Conservation (phyloP, 2,113 vertebrate genomes). For the Leptobrachium leishanense region DNA sequence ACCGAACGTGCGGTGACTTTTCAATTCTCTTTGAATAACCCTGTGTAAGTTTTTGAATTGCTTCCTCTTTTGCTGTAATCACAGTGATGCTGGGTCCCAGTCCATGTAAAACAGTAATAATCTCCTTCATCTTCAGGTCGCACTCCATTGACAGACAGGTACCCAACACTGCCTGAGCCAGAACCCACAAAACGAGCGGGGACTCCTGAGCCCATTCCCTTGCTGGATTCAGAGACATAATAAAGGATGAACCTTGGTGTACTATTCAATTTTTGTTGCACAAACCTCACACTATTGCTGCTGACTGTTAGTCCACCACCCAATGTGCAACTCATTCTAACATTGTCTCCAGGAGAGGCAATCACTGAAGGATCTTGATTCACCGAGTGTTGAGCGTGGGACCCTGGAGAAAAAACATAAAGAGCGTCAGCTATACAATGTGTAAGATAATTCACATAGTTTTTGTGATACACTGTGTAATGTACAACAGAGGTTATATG, state of each 20-base stretch:
- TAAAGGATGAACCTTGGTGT: not conserved
- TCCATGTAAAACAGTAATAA: not conserved
- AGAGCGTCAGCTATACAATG: not conserved
- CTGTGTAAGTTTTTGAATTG: too few species aligned
- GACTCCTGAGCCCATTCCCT: too few species aligned
- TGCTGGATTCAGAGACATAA: slow-evolving; percentile 5
- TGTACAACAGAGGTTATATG: not conserved
- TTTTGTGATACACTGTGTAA: not conserved
- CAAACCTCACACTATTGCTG: not conserved
- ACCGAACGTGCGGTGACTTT: too few species aligned
- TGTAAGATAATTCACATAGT: not conserved
- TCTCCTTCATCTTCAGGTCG: not conserved
- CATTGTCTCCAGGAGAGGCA: too few species aligned
- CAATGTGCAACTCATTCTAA: too few species aligned
- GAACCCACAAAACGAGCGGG: slow-evolving; percentile 27
- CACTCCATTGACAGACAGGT: slow-evolving; percentile 13
- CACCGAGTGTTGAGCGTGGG: not conserved
- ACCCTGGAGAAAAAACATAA: slow-evolving; percentile 4
- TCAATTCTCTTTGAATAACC: too few species aligned
- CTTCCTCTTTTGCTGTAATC: too few species aligned
- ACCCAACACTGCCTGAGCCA: not conserved
- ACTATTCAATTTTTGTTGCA: not conserved
- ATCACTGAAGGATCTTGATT: not conserved
- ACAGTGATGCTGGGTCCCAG: not conserved
- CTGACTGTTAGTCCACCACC: too few species aligned